Percentiles rank a stretch among this genome's conserved stretches.
phyloP scores from a whole-genome alignment of 2,888 invertebrate species.

The Oscheius myriophilus region DNA sequence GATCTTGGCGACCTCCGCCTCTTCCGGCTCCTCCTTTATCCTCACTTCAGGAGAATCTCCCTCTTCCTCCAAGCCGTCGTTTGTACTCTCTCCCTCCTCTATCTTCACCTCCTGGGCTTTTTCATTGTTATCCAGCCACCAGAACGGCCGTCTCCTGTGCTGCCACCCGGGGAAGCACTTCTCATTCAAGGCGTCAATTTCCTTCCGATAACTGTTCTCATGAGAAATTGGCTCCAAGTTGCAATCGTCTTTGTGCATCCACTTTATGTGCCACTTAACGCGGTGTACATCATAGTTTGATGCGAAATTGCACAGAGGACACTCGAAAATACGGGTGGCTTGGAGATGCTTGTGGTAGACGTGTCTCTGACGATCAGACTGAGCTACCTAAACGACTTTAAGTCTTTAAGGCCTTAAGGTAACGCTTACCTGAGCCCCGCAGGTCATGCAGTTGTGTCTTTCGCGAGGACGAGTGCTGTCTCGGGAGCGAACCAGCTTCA shows the following conservation, averaged over 20 bases:
- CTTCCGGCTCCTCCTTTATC: background rate
- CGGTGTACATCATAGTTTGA: constrained; percentile 45
- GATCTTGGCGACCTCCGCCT: constrained; percentile 8
- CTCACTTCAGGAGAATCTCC: background rate
- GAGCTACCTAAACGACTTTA: constrained; percentile 44
- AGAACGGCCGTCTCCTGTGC: constrained; percentile 45
- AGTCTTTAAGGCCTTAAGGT: too few species aligned
- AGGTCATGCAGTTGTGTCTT: constrained; percentile 50
- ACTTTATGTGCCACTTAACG: constrained; percentile 49
- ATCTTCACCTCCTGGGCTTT: constrained; percentile 4
- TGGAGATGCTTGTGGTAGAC: constrained; percentile 54
- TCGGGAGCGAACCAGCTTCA: constrained; percentile 54
- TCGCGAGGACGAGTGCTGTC: constrained; percentile 44
- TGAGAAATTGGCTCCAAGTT: constrained; percentile 55
- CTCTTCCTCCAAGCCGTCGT: constrained; percentile 5
- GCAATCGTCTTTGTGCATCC: constrained; percentile 53
- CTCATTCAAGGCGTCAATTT: constrained; percentile 57
- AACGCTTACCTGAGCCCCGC: constrained; percentile 42
- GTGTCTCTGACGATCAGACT: constrained; percentile 59
- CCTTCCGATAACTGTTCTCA: constrained; percentile 48
- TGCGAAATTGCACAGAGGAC: constrained; percentile 55
- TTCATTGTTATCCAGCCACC: constrained; percentile 40
- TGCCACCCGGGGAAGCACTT: constrained; percentile 63
- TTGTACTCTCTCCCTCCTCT: constrained; percentile 19
- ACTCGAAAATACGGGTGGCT: constrained; percentile 50